Percentiles rank a stretch among this genome's conserved stretches.
phyloP scores from a whole-genome alignment of 2,113 vertebrate genomes.

The Aramus guarauna region DNA sequence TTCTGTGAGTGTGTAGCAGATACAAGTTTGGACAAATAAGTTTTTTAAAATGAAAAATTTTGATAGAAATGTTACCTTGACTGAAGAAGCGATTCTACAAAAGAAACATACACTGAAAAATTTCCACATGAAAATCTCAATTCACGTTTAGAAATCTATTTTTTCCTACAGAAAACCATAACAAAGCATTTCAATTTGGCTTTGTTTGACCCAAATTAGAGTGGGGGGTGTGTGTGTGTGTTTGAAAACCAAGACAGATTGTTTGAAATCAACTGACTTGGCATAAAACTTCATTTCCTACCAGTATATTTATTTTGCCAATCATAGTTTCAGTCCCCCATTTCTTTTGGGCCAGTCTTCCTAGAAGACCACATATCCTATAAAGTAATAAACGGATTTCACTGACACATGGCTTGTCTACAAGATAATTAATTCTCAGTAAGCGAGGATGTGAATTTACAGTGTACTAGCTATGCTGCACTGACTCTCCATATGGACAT shows the following conservation, averaged over 20 bases:
- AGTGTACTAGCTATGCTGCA: constrained; percentile 16
- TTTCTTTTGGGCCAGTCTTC: constrained; percentile 44
- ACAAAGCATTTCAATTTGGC: background rate
- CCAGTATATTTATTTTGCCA: constrained; percentile 18
- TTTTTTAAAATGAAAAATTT: background rate
- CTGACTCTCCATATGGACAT: constrained; percentile 63
- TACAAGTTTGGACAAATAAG: background rate
- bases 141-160: background rate
- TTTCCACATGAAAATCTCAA: background rate
- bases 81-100: background rate
- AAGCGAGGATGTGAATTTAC: constrained; percentile 44
- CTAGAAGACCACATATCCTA: constrained; percentile 12
- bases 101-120: background rate
- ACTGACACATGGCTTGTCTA: constrained; percentile 61
- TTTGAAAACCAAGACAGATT: constrained; percentile 48
- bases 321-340: background rate
- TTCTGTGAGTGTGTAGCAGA: background rate
- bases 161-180: background rate
- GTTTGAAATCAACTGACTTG: constrained; percentile 39
- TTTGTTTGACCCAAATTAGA: constrained; percentile 13
- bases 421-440: constrained; percentile 64
- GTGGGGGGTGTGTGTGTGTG: background rate
- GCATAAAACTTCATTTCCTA: constrained; percentile 22
- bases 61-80: background rate
- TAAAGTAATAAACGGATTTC: constrained; percentile 1